Conservation (phyloP, 2,888 invertebrate species). For the Eurois occulta region DNA sequence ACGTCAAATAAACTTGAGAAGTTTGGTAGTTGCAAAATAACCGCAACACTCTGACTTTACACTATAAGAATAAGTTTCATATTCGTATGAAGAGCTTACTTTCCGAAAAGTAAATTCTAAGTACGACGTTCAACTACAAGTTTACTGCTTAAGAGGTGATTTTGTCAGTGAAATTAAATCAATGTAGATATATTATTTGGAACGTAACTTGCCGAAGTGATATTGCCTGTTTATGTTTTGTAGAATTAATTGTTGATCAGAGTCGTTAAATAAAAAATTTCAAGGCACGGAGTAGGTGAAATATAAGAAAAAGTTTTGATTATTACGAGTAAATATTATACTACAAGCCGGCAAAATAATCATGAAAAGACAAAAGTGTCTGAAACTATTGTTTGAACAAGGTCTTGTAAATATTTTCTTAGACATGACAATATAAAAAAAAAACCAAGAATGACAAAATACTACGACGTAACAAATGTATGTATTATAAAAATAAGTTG, state of each 20-base stretch:
- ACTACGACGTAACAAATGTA: conserved; percentile 23
- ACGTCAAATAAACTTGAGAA: not conserved
- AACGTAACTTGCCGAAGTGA: conserved; percentile 61
- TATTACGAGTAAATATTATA: not conserved
- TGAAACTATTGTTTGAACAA: not conserved
- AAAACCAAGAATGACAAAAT: conserved; percentile 14
- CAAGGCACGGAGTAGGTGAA: not conserved
- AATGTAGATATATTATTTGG: conserved; percentile 19
- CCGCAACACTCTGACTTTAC: not conserved
- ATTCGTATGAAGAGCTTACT: not conserved
- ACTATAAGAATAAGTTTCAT: not conserved
- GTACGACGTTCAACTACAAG: not conserved
- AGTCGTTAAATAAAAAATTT: conserved; percentile 3
- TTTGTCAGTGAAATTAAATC: not conserved
- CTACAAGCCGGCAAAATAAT: not conserved
- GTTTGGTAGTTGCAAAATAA: not conserved
- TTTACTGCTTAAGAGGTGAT: no score
- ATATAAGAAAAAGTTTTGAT: not conserved
- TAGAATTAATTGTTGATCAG: conserved; percentile 3
- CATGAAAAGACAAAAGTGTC: not conserved
- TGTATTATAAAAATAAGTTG: conserved; percentile 21
- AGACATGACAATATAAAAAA: not conserved
- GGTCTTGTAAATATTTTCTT: not conserved
- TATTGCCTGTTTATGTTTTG: conserved; percentile 44
- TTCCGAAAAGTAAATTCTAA: not conserved